phyloP scores from a whole-genome alignment of 1,140 invertebrate genomes.

The Helicoverpa zea region DNA sequence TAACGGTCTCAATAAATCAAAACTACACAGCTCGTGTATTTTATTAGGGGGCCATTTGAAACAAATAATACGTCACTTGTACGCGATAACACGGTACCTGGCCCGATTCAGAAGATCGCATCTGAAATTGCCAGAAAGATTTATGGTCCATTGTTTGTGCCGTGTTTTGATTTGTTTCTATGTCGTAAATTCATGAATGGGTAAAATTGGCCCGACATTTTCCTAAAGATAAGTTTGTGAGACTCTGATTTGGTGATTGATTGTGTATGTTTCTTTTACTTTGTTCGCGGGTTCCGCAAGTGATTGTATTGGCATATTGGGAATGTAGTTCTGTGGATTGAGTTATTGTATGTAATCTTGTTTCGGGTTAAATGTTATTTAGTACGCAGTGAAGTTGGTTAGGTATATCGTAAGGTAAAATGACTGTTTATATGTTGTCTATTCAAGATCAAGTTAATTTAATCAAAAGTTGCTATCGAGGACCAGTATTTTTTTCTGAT shows the following conservation, averaged over 20 bases:
- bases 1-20: slow-evolving; percentile 36
- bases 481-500: too few species aligned
- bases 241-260: slow-evolving; percentile 29
- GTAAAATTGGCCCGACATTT: slow-evolving; percentile 52
- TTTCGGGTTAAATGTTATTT: neutral
- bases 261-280: slow-evolving; percentile 16
- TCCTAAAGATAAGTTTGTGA: slow-evolving; percentile 45
- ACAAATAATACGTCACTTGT: slow-evolving; percentile 49
- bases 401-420: too few species aligned
- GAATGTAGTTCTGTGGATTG: slow-evolving; percentile 2
- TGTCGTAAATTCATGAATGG: slow-evolving; percentile 70
- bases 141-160: slow-evolving; percentile 71
- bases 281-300: slow-evolving; percentile 9
- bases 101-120: slow-evolving; percentile 67
- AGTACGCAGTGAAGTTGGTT: neutral
- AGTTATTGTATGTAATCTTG: slow-evolving; percentile 1
- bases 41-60: slow-evolving; percentile 48
- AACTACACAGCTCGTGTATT: slow-evolving; percentile 38
- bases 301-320: slow-evolving; percentile 31
- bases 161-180: slow-evolving; percentile 74
- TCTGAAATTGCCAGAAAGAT: slow-evolving; percentile 76
- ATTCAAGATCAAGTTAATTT: too few species aligned
- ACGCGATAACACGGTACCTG: slow-evolving; percentile 51
- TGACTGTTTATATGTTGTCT: too few species aligned
- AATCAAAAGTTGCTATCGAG: too few species aligned